Conservation (phyloP, 2,888 invertebrate genomes). For the Callinectes sapidus region DNA sequence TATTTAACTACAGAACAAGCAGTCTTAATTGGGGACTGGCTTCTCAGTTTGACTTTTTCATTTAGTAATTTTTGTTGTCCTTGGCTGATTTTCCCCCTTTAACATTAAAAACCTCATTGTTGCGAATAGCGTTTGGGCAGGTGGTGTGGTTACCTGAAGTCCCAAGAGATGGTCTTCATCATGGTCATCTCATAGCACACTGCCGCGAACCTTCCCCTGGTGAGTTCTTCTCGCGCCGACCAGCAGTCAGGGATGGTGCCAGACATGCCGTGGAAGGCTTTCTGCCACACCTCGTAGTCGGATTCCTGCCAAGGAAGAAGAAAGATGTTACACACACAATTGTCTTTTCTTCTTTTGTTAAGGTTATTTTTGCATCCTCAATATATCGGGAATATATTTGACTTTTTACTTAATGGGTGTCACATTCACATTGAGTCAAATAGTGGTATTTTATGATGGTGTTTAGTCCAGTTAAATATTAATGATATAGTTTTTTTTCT, state of each 20-base stretch:
- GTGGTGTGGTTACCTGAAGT: constrained; percentile 52
- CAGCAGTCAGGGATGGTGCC: constrained; percentile 58
- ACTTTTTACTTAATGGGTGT: too few species aligned
- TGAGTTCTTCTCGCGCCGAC: constrained; percentile 36
- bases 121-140: not conserved
- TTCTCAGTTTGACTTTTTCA: too few species aligned
- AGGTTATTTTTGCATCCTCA: not conserved
- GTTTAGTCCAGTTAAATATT: too few species aligned
- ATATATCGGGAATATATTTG: too few species aligned
- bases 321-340: too few species aligned
- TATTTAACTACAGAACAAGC: not conserved
- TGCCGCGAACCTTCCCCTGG: constrained; percentile 43
- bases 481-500: too few species aligned
- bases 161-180: constrained; percentile 61
- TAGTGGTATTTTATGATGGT: too few species aligned
- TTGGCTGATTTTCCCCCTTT: too few species aligned
- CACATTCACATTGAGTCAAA: too few species aligned
- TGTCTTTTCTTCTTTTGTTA: too few species aligned
- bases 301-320: constrained; percentile 32
- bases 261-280: constrained; percentile 44
- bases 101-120: not conserved
- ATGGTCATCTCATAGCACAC: constrained; percentile 57
- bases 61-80: too few species aligned
- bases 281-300: constrained; percentile 22
- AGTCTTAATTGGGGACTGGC: not conserved